Evolutionary conservation across 1,140 invertebrate species (phyloP), one percentile per base, ranked within the genome.

Genomic region (Phocides pigmalion): DNA sequence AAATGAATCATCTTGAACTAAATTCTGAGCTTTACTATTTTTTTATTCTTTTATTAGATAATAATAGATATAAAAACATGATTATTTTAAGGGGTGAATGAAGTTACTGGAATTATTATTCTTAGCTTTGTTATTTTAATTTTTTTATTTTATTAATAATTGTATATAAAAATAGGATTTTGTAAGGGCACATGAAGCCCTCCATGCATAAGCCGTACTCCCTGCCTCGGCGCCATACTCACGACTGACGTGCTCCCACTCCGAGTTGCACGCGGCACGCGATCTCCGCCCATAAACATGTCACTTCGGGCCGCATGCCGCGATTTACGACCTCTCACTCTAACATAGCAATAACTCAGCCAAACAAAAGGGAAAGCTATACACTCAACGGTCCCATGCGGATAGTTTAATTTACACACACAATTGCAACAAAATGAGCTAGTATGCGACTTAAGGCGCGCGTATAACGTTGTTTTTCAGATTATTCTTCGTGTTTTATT

Each of bases 301-400:
- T 87, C 89, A 89, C 81, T 86, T 79, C 80, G 63, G 68, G 79
- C 80, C 78, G 88, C 80, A 89, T 79, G 64, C 68, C 71, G 74
- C 84, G 77, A 91, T 89, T 91, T 89, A 91, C 84, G 84, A 89
- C 79, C 81, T 91, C 89, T 91, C 89, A 80, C 89, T 91, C 87
- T 89, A 89, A 87, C 89, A 70, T 77, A 78, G 66, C 79, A 79
- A 91, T 91, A 89, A 89, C 77, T 91, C 83, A 83, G 81, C 68
- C 79, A 76, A 89, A 91, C 87, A 91, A 91, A 91, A 91, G 89
- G 87, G 89, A 91, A 89, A 89, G 87, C 87, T 91, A 90, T 91
- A 91, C 82, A 71, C 67, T 84, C 85, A 87, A 81, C 84, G 84
- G 81, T 88, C 89, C 83, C 87, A 77, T 84, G 87, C 81, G 89